Conservation (phyloP, 2,797 vertebrate species). For the Epinephelus malabaricus region DNA sequence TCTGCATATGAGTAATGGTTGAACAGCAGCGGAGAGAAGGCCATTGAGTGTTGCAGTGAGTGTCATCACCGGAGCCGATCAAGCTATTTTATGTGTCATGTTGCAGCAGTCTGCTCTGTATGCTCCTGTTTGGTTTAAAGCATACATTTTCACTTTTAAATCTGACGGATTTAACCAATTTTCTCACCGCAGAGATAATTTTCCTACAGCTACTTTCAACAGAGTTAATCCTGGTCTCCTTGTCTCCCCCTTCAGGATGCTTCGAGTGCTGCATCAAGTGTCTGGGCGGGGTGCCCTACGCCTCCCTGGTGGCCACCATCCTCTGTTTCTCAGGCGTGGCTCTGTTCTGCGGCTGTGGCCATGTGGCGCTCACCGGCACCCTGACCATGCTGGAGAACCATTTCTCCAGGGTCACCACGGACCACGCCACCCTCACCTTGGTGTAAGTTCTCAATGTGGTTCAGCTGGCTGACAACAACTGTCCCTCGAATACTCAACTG, state of each 20-base stretch:
- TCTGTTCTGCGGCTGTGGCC: constrained; percentile 97
- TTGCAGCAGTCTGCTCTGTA: constrained; percentile 3
- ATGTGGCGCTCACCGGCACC: constrained; percentile 95
- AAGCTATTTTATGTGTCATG: constrained; percentile 5
- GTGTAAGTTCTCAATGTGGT: constrained; percentile 87
- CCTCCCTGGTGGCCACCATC: constrained; percentile 98
- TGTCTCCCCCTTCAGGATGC: constrained; percentile 90
- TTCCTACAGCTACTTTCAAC: background rate
- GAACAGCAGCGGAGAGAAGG: constrained; percentile 23
- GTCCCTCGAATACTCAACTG: too few species aligned
- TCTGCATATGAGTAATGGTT: constrained; percentile 1
- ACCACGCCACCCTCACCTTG: constrained; percentile 92
- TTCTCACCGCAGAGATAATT: background rate
- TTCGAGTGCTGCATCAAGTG: constrained; percentile 99
- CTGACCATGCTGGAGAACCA: constrained; percentile 95
- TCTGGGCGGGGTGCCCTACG: constrained; percentile 98
- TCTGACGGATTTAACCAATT: constrained; percentile 4
- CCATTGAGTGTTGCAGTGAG: constrained; percentile 25
- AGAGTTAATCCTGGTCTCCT: constrained; percentile 35
- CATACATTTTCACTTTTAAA: constrained; percentile 1
- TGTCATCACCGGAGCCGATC: constrained; percentile 57
- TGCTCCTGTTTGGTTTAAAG: background rate
- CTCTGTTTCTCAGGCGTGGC: constrained; percentile 98
- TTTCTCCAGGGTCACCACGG: constrained; percentile 92
- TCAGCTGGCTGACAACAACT: too few species aligned